Percentiles rank a stretch among this genome's conserved stretches.
phyloP scores from a whole-genome alignment of 2,888 invertebrate species.

The Silvanus unidentatus region DNA sequence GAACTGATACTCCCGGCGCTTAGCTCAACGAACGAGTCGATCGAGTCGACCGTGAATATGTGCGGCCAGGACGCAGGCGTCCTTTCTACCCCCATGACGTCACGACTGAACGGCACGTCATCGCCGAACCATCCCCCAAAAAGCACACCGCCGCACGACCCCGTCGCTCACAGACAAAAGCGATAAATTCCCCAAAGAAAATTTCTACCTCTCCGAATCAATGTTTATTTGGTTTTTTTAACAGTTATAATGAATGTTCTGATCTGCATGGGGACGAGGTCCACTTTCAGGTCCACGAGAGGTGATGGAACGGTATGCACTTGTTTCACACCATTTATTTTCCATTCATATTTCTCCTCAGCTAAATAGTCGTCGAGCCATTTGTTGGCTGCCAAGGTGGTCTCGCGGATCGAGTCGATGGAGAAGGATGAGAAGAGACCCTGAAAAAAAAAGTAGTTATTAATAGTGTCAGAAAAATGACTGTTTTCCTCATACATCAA shows the following conservation, averaged over 20 bases:
- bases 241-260: slow-evolving; percentile 55
- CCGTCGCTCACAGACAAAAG: not conserved
- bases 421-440: slow-evolving; percentile 54
- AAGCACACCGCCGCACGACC: not conserved
- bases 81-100: slow-evolving; percentile 30
- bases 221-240: slow-evolving; percentile 1
- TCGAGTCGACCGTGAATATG: slow-evolving; percentile 39
- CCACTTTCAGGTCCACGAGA: no score
- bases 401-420: slow-evolving; percentile 56
- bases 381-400: slow-evolving; percentile 64
- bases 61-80: slow-evolving; percentile 34
- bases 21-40: slow-evolving; percentile 36
- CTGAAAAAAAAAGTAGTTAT: slow-evolving; percentile 27
- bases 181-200: not conserved
- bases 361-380: slow-evolving; percentile 47
- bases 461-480: not conserved
- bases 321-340: slow-evolving; percentile 1
- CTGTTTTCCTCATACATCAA: slow-evolving; percentile 34
- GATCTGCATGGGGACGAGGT: slow-evolving; percentile 76
- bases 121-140: slow-evolving; percentile 18
- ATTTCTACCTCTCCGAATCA: not conserved
- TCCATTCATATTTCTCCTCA: slow-evolving; percentile 32
- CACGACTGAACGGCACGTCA: slow-evolving; percentile 31
- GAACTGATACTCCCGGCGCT: slow-evolving; percentile 34
- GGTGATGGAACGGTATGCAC: no score